These are phyloP conservation scores for Rhombomys opimus DNA, from an alignment of 2,113 vertebrate species.

Conservation along the genomic window DNA sequence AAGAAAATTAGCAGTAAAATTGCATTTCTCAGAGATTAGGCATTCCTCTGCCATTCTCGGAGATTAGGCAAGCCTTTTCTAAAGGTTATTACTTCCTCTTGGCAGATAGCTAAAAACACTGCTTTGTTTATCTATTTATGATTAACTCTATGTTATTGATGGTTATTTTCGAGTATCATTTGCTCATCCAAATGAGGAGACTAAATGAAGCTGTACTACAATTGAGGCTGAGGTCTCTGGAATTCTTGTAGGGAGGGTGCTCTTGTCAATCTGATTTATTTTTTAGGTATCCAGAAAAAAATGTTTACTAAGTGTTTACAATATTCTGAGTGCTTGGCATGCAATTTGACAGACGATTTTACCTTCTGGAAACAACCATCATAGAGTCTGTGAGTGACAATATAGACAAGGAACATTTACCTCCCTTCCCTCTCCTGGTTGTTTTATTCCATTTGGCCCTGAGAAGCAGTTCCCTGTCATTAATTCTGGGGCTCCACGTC, in stretches of 20 bases:
- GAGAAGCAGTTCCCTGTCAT: neutral
- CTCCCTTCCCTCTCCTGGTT: neutral
- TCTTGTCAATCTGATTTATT: neutral
- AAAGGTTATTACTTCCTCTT: neutral
- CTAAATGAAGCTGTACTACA: neutral
- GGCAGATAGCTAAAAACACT: constrained; percentile 18
- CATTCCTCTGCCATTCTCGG: neutral
- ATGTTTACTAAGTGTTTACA: neutral
- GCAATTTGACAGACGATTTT: neutral
- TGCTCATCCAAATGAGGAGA: neutral
- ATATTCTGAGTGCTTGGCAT: neutral
- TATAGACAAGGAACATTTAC: neutral
- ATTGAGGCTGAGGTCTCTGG: neutral
- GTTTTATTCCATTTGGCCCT: neutral
- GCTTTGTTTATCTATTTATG: neutral
- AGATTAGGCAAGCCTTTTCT: neutral
- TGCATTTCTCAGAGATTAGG: neutral
- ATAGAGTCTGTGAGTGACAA: neutral
- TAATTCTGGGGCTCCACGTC: neutral
- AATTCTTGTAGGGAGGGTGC: neutral
- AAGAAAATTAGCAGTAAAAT: neutral
- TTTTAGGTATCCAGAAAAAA: neutral
- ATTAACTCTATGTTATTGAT: constrained; percentile 10
- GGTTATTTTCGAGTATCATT: neutral
- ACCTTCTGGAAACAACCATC: neutral